A percentile compares a stretch with the other conserved stretches of the same genome.
Evolutionary conservation across 2,888 invertebrate species (phyloP).

Genomic region (Thalpophila matura): DNA sequence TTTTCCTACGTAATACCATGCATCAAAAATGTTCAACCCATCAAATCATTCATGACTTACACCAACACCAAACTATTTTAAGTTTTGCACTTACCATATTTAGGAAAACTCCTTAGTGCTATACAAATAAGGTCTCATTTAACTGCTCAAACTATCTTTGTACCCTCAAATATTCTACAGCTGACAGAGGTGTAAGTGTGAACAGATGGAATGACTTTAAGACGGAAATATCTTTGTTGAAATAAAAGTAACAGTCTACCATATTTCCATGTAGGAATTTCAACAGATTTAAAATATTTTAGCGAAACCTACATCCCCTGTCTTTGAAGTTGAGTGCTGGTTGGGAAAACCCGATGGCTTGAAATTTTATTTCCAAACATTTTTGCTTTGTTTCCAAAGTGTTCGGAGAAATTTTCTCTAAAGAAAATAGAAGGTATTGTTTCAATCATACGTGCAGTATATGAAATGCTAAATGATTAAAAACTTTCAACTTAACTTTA

Average conservation of each 20-base stretch:
- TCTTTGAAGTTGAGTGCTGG: constrained; percentile 22
- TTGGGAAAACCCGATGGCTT: constrained; percentile 15
- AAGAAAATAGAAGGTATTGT: no score
- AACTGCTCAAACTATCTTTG: constrained; percentile 8
- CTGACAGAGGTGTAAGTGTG: constrained; percentile 50
- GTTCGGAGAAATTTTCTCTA: no score
- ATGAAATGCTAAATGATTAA: no score
- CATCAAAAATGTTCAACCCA: not conserved
- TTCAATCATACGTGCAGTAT: no score
- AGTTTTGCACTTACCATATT: constrained; percentile 34
- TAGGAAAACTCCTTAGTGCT: constrained; percentile 31
- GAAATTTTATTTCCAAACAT: constrained; percentile 6
- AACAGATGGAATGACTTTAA: constrained; percentile 58
- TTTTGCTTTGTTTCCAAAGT: not conserved
- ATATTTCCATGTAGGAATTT: constrained; percentile 53
- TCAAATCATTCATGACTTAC: not conserved
- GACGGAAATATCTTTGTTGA: constrained; percentile 51
- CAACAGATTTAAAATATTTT: constrained; percentile 53
- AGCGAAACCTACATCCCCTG: constrained; percentile 31
- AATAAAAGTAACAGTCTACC: constrained; percentile 54
- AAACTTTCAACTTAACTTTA: no score
- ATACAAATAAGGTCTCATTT: constrained; percentile 47
- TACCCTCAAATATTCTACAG: constrained; percentile 32
- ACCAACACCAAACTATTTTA: constrained; percentile 39
- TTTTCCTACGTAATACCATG: not conserved